Percentiles rank a stretch among this genome's conserved stretches.
Evolutionary conservation across 1,140 invertebrate species (phyloP).

Genomic region (Hestina assimilis): DNA sequence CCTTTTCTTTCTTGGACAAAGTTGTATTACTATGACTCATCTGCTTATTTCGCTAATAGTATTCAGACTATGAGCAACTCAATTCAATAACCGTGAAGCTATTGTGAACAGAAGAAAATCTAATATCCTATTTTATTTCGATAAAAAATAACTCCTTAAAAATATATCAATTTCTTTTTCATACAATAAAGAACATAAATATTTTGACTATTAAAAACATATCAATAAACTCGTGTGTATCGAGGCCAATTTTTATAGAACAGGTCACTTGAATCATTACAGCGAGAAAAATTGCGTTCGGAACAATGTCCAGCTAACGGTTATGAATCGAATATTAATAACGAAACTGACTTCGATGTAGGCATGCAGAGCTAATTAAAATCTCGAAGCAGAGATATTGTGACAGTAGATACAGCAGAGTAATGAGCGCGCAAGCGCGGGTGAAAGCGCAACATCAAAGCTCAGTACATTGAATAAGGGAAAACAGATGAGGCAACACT

Average conservation of each 20-base stretch:
- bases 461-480: constrained; percentile 5
- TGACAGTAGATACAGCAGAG: constrained; percentile 30
- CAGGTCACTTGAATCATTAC: constrained; percentile 15
- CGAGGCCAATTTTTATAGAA: constrained; percentile 5
- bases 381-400: constrained; percentile 31
- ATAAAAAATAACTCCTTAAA: no score
- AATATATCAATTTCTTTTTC: no score
- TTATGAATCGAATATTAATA: constrained; percentile 28
- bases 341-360: constrained; percentile 1
- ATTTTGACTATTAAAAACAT: no score
- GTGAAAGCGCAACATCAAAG: constrained; percentile 25
- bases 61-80: no score
- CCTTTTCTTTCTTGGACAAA: no score
- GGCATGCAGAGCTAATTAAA: constrained; percentile 31
- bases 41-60: no score
- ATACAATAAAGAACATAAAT: no score
- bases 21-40: no score
- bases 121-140: no score
- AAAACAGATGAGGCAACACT: constrained; percentile 9
- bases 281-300: constrained; percentile 30
- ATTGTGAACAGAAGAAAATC: no score
- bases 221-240: background rate
- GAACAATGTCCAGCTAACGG: constrained; percentile 32
- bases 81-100: no score
- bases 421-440: constrained; percentile 24